Evolutionary conservation across 2,797 vertebrate genomes (phyloP).

Genomic region (Tauraco hartlaubi): DNA sequence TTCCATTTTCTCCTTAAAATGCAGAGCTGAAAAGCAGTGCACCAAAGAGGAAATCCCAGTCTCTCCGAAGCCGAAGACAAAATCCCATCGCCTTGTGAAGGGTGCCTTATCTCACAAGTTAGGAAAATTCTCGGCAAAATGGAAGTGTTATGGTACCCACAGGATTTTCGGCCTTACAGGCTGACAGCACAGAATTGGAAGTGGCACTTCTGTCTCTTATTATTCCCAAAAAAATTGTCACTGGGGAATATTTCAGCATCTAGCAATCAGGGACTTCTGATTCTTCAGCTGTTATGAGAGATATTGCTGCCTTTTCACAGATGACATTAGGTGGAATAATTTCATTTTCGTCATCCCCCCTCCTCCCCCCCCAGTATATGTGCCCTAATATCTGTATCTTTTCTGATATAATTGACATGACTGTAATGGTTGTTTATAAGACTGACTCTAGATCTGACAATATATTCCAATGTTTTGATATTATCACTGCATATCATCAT

Average conservation of each 20-base stretch:
- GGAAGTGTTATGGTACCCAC: constrained; percentile 12
- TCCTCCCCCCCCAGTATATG: neutral
- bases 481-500: constrained; percentile 26
- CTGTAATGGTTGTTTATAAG: constrained; percentile 59
- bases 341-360: constrained; percentile 15
- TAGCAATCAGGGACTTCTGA: constrained; percentile 56
- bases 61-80: neutral
- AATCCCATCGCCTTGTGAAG: neutral
- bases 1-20: neutral
- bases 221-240: constrained; percentile 59
- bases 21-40: neutral
- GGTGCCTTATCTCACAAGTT: neutral
- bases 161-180: constrained; percentile 17
- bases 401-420: constrained; percentile 51
- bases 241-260: constrained; percentile 56
- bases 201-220: constrained; percentile 60
- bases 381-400: constrained; percentile 17
- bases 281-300: constrained; percentile 57
- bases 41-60: neutral
- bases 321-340: constrained; percentile 62
- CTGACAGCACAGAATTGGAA: constrained; percentile 58
- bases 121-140: constrained; percentile 14
- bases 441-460: constrained; percentile 42
- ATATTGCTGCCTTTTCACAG: constrained; percentile 60
- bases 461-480: constrained; percentile 60